Conservation (phyloP, 2,797 vertebrate genomes). For the Tinamus major region DNA sequence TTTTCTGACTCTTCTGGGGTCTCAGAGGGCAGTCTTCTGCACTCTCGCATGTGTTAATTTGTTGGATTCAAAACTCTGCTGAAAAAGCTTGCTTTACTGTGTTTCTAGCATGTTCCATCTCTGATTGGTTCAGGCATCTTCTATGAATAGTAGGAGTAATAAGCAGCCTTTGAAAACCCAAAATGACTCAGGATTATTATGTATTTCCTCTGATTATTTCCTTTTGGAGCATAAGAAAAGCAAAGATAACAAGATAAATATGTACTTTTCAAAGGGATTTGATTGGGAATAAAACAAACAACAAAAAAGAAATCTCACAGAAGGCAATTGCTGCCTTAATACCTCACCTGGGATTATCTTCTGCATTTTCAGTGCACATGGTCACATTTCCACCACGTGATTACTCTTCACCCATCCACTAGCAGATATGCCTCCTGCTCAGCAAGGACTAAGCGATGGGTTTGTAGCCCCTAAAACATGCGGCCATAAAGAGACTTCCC, state of each 20-base stretch:
- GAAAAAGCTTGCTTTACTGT: background rate
- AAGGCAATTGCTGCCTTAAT: rapidly evolving
- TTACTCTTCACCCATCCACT: background rate
- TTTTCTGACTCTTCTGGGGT: background rate
- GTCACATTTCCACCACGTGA: background rate
- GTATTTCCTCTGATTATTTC: background rate
- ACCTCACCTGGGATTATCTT: background rate
- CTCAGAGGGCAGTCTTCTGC: background rate
- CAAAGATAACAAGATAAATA: background rate
- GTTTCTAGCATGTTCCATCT: background rate
- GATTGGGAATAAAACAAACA: background rate
- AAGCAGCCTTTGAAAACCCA: background rate
- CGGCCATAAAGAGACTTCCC: background rate
- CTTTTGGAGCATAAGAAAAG: background rate
- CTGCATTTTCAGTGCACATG: background rate
- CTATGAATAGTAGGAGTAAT: background rate
- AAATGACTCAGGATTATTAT: background rate
- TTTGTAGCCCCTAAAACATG: background rate
- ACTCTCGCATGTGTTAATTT: rapidly evolving
- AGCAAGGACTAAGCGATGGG: background rate
- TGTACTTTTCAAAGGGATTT: background rate
- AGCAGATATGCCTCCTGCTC: background rate
- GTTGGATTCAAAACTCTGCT: no score
- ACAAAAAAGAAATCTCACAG: background rate
- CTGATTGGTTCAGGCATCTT: rapidly evolving